phyloP scores from a whole-genome alignment of 2,113 vertebrate genomes.

The Psittacula cyanocephala region DNA sequence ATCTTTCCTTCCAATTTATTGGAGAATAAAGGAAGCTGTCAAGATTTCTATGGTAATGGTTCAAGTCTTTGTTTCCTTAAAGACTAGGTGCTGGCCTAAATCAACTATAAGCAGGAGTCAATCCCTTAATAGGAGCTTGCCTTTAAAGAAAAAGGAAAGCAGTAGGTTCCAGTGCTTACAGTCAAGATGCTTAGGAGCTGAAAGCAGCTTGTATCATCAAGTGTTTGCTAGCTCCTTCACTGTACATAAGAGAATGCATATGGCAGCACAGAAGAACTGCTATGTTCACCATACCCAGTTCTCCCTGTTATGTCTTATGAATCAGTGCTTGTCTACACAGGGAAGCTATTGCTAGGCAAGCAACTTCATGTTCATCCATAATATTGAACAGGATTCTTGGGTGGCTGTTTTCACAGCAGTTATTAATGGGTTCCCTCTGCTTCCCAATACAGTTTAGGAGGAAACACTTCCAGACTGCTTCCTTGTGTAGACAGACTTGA shows the following conservation, averaged over 20 bases:
- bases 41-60: not conserved
- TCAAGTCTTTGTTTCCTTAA: not conserved
- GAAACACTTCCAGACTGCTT: not conserved
- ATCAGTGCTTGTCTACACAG: not conserved
- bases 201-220: not conserved
- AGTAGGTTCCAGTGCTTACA: not conserved
- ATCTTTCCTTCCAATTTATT: not conserved
- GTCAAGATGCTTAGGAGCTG: not conserved
- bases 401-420: not conserved
- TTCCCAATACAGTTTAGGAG: not conserved
- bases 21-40: not conserved
- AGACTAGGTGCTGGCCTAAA: not conserved
- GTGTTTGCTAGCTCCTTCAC: not conserved
- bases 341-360: not conserved
- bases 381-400: not conserved
- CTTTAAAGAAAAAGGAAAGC: not conserved
- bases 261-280: conserved; percentile 21
- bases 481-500: not conserved
- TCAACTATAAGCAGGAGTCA: not conserved
- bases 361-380: not conserved
- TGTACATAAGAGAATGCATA: not conserved
- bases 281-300: not conserved
- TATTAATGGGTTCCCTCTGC: not conserved
- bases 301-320: not conserved
- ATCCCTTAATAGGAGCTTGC: not conserved